These are phyloP conservation scores for Peribatodes rhomboidaria DNA, from an alignment of 2,888 invertebrate species.

Conservation along the genomic window DNA sequence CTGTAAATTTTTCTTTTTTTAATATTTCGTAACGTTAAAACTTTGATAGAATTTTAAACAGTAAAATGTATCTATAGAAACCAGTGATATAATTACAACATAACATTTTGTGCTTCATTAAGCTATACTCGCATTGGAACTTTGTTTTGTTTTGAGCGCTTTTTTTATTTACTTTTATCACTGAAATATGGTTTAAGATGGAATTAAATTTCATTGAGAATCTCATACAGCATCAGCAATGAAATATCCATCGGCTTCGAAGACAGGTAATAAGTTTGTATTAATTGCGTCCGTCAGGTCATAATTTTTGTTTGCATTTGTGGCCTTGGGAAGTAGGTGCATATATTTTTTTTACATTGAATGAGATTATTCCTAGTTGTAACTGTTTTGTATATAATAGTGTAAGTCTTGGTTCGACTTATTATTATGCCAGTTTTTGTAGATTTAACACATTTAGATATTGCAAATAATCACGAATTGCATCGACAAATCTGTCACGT, in stretches of 20 bases:
- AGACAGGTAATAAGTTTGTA: constrained; percentile 30
- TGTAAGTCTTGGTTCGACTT: constrained; percentile 69
- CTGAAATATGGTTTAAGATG: constrained; percentile 40
- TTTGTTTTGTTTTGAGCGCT: neutral
- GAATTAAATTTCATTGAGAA: constrained; percentile 59
- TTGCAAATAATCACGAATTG: constrained; percentile 50
- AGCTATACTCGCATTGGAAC: too few species aligned
- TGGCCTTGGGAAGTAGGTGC: constrained; percentile 72
- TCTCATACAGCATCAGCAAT: constrained; percentile 57
- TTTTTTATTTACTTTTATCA: neutral
- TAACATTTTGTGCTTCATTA: too few species aligned
- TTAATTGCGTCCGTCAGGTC: neutral
- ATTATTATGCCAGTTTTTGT: constrained; percentile 68
- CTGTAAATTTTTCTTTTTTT: neutral
- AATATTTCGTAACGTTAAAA: neutral
- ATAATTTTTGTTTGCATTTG: constrained; percentile 51
- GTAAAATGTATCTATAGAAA: too few species aligned
- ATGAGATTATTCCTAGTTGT: constrained; percentile 82
- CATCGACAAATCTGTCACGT: constrained; percentile 36
- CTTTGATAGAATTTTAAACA: too few species aligned
- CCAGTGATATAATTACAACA: too few species aligned
- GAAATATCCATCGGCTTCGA: constrained; percentile 42
- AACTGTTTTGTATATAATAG: constrained; percentile 79
- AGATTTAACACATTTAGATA: constrained; percentile 57
- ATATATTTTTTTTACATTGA: constrained; percentile 69